Base-by-base conservation (phyloP, 2,113 vertebrate genomes). In the Vidua chalybeata region DNA sequence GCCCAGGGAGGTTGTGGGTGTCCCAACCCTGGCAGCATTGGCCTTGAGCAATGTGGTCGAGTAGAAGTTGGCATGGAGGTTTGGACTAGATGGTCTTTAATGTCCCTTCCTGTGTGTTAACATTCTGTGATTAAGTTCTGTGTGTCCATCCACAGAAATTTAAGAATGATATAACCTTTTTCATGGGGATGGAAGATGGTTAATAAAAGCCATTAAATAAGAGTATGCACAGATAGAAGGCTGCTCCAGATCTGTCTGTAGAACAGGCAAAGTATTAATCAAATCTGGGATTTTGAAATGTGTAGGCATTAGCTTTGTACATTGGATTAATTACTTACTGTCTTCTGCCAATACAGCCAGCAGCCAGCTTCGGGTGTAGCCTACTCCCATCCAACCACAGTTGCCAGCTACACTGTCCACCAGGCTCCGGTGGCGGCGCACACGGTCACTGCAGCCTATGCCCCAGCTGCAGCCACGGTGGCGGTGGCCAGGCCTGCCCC, bases 341-440 rank as follows among this genome's bases (percentile, higher is more conserved):
- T 94, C 85, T 51, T 96, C 76, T 97, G 84, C 75, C 72, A 27
- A 83, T 96, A 17, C 96, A 99, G 99, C 98, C 99, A 99, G 98
- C 99, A 99, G 98, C 99, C 99, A 88, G 95, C 98, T 84, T 99
- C 98, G 67, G 99, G 99, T 97, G 99, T 99, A 96, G 99, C 99
- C 35, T 99, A 99, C 97, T 99, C 99, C 67, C 99, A 99, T 97
- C 99, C 99, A 83, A 99, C 99, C 71, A 99, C 99, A 49, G 99
- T 99, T 97, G 99, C 99, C 97, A 99, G 99, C 97, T 99, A 99
- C 97, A 99, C 99, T 6, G 99, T 99, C 27, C 99, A 99, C 92
- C 99, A 99, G 94, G 99, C 99, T 5, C 99, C 99, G 2, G 99
- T 99, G 63, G 99, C 99, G 9, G 99, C 99, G 0, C 99, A 99